phyloP scores from a whole-genome alignment of 2,113 vertebrate genomes.

The Mirza zaza region DNA sequence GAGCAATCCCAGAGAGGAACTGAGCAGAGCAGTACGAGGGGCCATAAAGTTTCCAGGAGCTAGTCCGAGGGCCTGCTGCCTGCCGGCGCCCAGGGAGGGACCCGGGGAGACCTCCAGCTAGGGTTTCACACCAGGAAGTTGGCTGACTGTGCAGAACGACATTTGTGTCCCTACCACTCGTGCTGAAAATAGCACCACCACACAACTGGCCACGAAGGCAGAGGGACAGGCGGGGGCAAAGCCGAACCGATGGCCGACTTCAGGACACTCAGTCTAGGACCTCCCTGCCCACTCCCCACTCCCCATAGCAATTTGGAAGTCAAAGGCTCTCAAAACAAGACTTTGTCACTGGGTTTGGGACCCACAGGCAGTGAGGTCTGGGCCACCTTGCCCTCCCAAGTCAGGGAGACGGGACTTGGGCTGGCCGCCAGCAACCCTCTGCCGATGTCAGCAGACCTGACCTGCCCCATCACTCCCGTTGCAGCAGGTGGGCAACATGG shows the following conservation, averaged over 20 bases:
- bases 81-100: not conserved
- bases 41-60: not conserved
- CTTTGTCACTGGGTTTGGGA: not conserved
- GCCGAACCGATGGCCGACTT: not conserved
- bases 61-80: not conserved
- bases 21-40: not conserved
- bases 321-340: not conserved
- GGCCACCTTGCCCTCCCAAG: not conserved
- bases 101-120: not conserved
- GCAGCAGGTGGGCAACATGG: not conserved
- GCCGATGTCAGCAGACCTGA: not conserved
- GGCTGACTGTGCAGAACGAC: not conserved
- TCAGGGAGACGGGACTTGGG: not conserved
- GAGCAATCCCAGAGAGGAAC: not conserved
- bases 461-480: not conserved
- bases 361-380: not conserved
- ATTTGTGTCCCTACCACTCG: not conserved
- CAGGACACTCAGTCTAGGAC: not conserved
- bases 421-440: not conserved
- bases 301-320: not conserved
- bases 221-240: not conserved
- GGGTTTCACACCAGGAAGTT: constrained; percentile 26
- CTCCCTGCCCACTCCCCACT: not conserved
- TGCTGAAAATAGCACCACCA: not conserved
- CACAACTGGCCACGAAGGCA: not conserved